These are phyloP conservation scores for Sparidentex hasta DNA, from an alignment of 2,797 vertebrate species.

Conservation along the genomic window DNA sequence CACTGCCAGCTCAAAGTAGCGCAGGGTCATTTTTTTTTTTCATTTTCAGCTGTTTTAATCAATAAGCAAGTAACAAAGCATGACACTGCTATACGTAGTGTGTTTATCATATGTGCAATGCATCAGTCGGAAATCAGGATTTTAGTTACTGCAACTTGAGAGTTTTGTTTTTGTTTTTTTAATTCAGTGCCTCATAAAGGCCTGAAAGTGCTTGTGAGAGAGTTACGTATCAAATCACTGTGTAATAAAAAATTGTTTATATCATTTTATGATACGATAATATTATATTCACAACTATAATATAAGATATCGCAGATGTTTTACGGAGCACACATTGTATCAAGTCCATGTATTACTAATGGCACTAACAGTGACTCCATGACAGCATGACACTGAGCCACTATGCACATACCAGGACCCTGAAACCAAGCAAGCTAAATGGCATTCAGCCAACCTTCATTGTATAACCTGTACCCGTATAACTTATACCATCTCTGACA, in stretches of 20 bases:
- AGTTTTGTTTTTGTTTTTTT: too few relatives aligned
- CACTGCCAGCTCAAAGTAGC: background rate
- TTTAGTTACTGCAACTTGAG: background rate
- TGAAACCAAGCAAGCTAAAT: background rate
- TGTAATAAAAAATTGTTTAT: too few relatives aligned
- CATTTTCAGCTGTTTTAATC: slow-evolving; percentile 12
- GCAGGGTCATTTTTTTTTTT: background rate
- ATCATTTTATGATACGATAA: too few relatives aligned
- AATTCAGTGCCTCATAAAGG: too few relatives aligned
- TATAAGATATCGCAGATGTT: too few relatives aligned
- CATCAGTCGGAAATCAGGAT: background rate
- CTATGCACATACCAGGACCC: background rate
- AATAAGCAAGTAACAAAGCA: background rate
- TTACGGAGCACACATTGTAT: background rate
- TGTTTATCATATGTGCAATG: background rate
- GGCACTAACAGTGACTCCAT: background rate
- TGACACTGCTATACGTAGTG: background rate
- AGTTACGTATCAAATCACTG: background rate
- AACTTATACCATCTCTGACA: background rate
- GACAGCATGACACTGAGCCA: background rate
- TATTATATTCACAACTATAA: too few relatives aligned
- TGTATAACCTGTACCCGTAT: too few relatives aligned
- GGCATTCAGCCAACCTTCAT: background rate
- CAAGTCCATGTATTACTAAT: background rate
- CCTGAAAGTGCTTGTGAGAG: too few relatives aligned